Evolutionary conservation across 2,797 vertebrate genomes (phyloP).

Genomic region (Atherinosoma microstoma): DNA sequence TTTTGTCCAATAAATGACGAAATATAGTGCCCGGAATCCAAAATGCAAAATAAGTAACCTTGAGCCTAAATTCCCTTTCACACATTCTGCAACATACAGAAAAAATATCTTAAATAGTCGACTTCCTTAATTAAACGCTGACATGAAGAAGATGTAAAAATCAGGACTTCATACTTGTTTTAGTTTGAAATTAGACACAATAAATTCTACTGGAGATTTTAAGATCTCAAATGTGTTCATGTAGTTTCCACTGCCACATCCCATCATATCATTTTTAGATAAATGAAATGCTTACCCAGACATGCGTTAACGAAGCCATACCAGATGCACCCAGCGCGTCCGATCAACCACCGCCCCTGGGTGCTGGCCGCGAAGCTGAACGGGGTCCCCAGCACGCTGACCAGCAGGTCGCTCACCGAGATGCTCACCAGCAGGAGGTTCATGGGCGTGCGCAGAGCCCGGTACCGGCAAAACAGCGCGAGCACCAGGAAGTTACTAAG

Average conservation of each 20-base stretch:
- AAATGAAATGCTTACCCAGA: slow-evolving; percentile 79
- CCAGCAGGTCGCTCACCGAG: slow-evolving; percentile 84
- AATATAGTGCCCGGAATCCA: neutral
- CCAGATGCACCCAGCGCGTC: slow-evolving; percentile 84
- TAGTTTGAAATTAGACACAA: neutral
- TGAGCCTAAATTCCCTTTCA: too few species aligned
- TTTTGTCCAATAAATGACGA: neutral
- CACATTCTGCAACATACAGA: neutral
- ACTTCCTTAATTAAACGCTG: neutral
- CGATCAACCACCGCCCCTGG: slow-evolving; percentile 87
- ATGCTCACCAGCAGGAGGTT: slow-evolving; percentile 87
- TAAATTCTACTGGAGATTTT: neutral
- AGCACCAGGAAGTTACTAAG: slow-evolving; percentile 85
- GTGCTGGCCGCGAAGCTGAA: slow-evolving; percentile 89
- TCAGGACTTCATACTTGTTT: neutral
- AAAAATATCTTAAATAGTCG: neutral
- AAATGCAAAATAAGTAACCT: neutral
- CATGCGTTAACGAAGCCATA: slow-evolving; percentile 86
- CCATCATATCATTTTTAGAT: neutral
- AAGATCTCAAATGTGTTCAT: neutral
- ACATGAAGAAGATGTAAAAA: neutral
- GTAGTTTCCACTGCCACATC: neutral
- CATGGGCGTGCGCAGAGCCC: slow-evolving; percentile 85
- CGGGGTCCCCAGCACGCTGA: slow-evolving; percentile 85
- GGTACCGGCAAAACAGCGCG: slow-evolving; percentile 83